A percentile compares a stretch with the other conserved stretches of the same genome.
phyloP scores from a whole-genome alignment of 2,113 vertebrate genomes.

The Erpornis zantholeuca region DNA sequence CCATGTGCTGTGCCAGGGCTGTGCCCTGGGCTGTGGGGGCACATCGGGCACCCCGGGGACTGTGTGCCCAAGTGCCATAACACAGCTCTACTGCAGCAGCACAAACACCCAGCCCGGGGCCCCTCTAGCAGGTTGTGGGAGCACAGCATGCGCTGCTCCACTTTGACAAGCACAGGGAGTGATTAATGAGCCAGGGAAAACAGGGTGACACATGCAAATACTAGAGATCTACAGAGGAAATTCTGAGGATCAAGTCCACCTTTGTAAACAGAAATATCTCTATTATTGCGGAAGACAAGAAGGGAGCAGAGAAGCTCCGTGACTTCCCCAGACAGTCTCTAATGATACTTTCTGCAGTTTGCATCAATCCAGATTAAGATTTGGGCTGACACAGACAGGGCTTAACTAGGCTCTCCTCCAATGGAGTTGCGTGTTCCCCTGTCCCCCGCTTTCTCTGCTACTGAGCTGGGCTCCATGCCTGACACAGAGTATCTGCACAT shows the following conservation, averaged over 20 bases:
- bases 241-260: constrained; percentile 62
- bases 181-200: constrained; percentile 67
- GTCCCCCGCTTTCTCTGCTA: neutral
- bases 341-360: constrained; percentile 68
- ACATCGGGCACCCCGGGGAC: accelerated
- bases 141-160: constrained; percentile 33
- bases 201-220: constrained; percentile 65
- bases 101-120: neutral
- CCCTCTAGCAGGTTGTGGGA: constrained; percentile 11
- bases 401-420: constrained; percentile 60
- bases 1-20: neutral
- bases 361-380: constrained; percentile 69
- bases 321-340: constrained; percentile 54
- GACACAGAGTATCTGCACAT: constrained; percentile 18
- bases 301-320: constrained; percentile 33
- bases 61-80: neutral
- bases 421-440: constrained; percentile 2
- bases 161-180: constrained; percentile 54
- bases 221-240: constrained; percentile 52
- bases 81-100: neutral
- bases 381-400: constrained; percentile 50
- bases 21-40: neutral
- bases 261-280: constrained; percentile 66
- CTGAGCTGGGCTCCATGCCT: constrained; percentile 32
- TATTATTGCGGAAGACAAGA: constrained; percentile 53